These are phyloP conservation scores for Brachirus orientalis DNA, from an alignment of 2,113 vertebrate genomes.

Conservation along the genomic window DNA sequence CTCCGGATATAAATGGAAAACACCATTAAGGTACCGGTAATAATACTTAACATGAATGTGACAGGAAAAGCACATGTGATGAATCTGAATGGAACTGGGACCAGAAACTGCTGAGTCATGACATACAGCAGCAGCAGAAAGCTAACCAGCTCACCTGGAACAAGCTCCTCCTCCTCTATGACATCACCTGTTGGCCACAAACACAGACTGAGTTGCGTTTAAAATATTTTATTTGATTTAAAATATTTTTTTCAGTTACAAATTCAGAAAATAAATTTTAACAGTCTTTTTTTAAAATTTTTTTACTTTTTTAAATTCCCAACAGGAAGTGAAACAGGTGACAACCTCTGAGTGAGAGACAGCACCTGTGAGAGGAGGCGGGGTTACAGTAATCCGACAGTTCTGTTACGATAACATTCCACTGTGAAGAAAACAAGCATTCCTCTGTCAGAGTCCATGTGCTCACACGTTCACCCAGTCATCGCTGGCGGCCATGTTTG, in stretches of 20 bases:
- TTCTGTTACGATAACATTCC: neutral
- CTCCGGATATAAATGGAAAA: too few species aligned
- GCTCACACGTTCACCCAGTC: neutral
- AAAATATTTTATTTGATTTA: slow-evolving; percentile 98
- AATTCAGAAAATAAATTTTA: slow-evolving; percentile 91
- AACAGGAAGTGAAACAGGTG: slow-evolving; percentile 53
- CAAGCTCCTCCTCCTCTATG: neutral
- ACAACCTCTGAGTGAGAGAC: neutral
- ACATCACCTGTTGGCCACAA: neutral
- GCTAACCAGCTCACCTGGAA: too few species aligned
- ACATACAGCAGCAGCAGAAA: too few species aligned
- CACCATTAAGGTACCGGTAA: too few species aligned
- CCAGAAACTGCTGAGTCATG: too few species aligned
- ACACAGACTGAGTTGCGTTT: slow-evolving; percentile 54
- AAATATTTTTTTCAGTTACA: slow-evolving; percentile 96
- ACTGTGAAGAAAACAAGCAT: neutral
- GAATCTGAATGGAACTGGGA: too few species aligned
- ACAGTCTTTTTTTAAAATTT: slow-evolving; percentile 85
- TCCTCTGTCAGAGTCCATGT: neutral
- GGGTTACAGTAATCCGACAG: slow-evolving; percentile 28
- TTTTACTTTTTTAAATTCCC: neutral
- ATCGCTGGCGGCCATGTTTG: neutral
- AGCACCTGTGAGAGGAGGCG: slow-evolving; percentile 24
- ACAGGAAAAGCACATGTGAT: too few species aligned
- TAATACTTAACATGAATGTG: too few species aligned